phyloP scores from a whole-genome alignment of 1,140 invertebrate species.

The Helicoverpa zea region DNA sequence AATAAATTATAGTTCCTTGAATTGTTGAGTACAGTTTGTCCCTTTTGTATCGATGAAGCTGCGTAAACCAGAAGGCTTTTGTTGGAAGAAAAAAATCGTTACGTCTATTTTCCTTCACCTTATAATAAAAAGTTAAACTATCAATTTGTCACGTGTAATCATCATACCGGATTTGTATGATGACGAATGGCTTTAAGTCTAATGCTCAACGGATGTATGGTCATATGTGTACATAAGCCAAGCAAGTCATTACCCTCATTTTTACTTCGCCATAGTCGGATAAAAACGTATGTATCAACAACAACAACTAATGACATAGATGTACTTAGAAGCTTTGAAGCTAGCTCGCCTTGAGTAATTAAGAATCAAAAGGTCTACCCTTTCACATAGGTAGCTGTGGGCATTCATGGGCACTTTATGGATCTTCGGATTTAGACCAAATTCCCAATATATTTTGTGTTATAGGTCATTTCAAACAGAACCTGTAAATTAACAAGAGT shows the following conservation, averaged over 20 bases:
- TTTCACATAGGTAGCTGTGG: constrained; percentile 3
- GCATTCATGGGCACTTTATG: background rate
- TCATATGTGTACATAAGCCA: constrained; percentile 17
- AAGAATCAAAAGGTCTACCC: constrained; percentile 1
- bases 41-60: too few relatives aligned
- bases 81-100: background rate
- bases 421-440: background rate
- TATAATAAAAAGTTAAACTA: constrained; percentile 2
- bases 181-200: constrained; percentile 1
- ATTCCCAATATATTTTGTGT: too few relatives aligned
- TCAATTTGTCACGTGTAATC: constrained; percentile 10
- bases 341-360: constrained; percentile 9
- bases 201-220: constrained; percentile 25
- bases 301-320: background rate
- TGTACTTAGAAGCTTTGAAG: background rate
- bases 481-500: too few relatives aligned
- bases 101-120: background rate
- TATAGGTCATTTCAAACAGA: too few relatives aligned
- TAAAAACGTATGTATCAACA: constrained; percentile 13
- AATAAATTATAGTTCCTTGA: too few relatives aligned
- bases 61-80: too few relatives aligned
- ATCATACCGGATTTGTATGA: constrained; percentile 1
- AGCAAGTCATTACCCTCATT: constrained; percentile 30
- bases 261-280: constrained; percentile 21
- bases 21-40: too few relatives aligned